These are phyloP conservation scores for Dione juno DNA, from an alignment of 2,888 invertebrate genomes.

Conservation along the genomic window DNA sequence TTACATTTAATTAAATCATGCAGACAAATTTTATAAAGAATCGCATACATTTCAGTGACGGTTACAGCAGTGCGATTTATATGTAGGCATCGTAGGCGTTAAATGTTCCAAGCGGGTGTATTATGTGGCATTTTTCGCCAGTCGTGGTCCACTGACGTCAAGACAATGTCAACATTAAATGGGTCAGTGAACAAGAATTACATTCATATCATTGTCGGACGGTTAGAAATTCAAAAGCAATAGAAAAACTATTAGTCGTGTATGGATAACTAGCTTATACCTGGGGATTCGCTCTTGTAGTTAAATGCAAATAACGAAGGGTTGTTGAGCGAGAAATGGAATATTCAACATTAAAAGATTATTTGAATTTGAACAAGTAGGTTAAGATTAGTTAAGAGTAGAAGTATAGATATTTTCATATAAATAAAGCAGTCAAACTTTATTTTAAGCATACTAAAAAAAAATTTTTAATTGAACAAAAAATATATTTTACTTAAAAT, in stretches of 20 bases:
- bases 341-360: too few species aligned
- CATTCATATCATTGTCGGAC: slow-evolving; percentile 57
- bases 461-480: neutral
- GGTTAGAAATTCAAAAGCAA: neutral
- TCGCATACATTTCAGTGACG: neutral
- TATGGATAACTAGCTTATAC: too few species aligned
- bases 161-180: slow-evolving; percentile 76
- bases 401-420: neutral
- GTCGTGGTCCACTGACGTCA: slow-evolving; percentile 69
- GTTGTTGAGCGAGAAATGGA: too few species aligned
- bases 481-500: slow-evolving; percentile 10
- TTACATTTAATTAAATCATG: neutral
- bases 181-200: slow-evolving; percentile 77
- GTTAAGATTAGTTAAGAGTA: too few species aligned
- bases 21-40: neutral
- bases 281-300: too few species aligned
- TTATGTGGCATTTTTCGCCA: slow-evolving; percentile 64
- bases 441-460: too few species aligned
- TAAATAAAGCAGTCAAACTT: neutral
- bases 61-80: slow-evolving; percentile 8
- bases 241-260: too few species aligned
- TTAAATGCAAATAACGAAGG: too few species aligned
- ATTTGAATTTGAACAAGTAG: too few species aligned
- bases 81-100: slow-evolving; percentile 54
- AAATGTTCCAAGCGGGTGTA: slow-evolving; percentile 62